Evolutionary conservation across 2,113 vertebrate genomes (phyloP).

Genomic region (Neolamprologus sp.): DNA sequence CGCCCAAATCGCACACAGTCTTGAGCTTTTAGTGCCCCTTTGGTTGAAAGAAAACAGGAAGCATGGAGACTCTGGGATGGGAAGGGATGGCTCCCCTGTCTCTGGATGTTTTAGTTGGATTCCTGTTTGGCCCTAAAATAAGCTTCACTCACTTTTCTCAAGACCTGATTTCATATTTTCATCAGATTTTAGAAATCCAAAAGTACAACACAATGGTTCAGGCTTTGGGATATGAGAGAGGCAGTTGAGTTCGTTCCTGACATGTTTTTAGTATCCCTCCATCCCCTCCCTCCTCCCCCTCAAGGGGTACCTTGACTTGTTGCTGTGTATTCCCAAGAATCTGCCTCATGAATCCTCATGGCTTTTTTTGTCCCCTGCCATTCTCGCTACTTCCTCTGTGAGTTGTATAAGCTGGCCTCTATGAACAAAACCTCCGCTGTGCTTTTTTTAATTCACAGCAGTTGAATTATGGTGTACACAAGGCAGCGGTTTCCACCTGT

Average conservation of each 20-base stretch:
- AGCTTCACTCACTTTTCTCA: not conserved
- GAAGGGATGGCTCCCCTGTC: conserved; percentile 21
- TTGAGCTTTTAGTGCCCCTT: conserved; percentile 7
- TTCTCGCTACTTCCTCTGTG: conserved; percentile 18
- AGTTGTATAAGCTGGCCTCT: conserved; percentile 12
- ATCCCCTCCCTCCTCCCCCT: not conserved
- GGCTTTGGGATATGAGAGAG: not conserved
- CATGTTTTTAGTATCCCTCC: not conserved
- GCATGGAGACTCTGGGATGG: conserved; percentile 11
- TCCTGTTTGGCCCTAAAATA: not conserved
- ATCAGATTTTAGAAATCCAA: not conserved
- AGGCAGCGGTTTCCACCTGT: conserved; percentile 18
- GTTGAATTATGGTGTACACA: conserved; percentile 48
- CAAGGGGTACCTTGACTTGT: conserved; percentile 11
- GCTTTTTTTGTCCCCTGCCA: not conserved
- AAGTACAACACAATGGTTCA: not conserved
- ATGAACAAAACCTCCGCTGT: conserved; percentile 15
- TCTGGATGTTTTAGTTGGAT: conserved; percentile 41
- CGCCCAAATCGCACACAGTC: not conserved
- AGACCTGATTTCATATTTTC: not conserved
- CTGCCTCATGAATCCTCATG: not conserved
- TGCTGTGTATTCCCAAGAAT: conserved; percentile 14
- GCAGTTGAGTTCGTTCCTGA: not conserved
- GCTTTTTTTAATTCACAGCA: conserved; percentile 23
- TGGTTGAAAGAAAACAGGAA: conserved; percentile 38